These are phyloP conservation scores for Phalacrocorax pelagicus DNA, from an alignment of 2,113 vertebrate species.

Conservation along the genomic window DNA sequence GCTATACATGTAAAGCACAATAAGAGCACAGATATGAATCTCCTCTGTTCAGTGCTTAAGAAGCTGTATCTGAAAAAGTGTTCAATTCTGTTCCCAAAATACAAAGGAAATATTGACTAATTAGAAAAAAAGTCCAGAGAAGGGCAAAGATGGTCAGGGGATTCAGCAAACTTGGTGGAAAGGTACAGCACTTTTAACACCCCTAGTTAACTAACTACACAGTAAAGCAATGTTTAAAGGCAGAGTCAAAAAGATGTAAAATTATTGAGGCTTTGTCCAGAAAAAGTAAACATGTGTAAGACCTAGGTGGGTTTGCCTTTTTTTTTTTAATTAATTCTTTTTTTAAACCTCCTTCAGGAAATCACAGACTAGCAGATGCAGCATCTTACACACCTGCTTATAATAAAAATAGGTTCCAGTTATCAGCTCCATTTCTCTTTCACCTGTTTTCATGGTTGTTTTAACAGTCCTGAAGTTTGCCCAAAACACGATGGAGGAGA, in stretches of 20 bases:
- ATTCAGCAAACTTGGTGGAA: background rate
- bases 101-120: background rate
- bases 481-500: background rate
- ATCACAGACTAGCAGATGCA: background rate
- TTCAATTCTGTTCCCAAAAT: background rate
- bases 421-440: background rate
- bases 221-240: background rate
- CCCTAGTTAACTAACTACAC: background rate
- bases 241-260: background rate
- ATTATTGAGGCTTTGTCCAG: background rate
- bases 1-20: background rate
- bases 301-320: background rate
- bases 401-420: background rate
- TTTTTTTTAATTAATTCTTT: too few species aligned
- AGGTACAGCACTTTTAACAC: background rate
- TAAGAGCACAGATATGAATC: background rate
- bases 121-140: background rate
- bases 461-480: background rate
- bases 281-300: background rate
- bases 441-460: background rate
- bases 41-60: background rate
- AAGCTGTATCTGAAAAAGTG: background rate
- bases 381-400: background rate
- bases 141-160: background rate
- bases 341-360: background rate